phyloP scores from a whole-genome alignment of 2,888 invertebrate species.

The Fragum fragum region DNA sequence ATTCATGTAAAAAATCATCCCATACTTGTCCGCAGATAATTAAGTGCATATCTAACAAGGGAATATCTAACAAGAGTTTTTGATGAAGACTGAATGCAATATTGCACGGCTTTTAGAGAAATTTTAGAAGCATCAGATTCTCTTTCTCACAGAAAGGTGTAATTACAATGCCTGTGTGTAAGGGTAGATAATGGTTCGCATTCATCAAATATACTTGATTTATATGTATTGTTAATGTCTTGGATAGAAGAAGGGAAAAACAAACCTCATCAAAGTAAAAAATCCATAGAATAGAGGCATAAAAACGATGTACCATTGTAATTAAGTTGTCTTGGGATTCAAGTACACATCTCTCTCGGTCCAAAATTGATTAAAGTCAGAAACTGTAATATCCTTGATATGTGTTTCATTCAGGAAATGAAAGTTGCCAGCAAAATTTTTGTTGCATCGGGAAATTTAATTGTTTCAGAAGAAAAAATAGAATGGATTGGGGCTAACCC shows the following conservation, averaged over 20 bases:
- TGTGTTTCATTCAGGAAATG: not conserved
- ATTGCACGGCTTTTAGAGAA: too few species aligned
- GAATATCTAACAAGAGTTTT: too few species aligned
- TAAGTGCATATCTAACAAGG: too few species aligned
- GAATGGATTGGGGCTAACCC: too few species aligned
- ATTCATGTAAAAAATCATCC: too few species aligned
- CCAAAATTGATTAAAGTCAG: not conserved
- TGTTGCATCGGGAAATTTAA: too few species aligned
- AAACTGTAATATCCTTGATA: not conserved
- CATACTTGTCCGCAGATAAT: too few species aligned
- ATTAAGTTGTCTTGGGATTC: not conserved
- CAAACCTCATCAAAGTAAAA: not conserved
- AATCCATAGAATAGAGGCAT: not conserved
- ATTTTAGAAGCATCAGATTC: not conserved
- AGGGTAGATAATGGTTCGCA: not conserved
- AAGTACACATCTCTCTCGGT: not conserved
- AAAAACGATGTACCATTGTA: not conserved
- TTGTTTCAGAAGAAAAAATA: too few species aligned
- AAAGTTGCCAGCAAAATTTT: not conserved
- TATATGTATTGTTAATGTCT: not conserved
- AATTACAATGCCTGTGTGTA: not conserved
- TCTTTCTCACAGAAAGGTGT: not conserved
- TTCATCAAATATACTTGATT: not conserved
- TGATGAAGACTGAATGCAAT: too few species aligned
- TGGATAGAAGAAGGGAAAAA: not conserved